These are phyloP conservation scores for Cercopithecus neglectus DNA, from an alignment of 2,797 vertebrate species.

Conservation along the genomic window DNA sequence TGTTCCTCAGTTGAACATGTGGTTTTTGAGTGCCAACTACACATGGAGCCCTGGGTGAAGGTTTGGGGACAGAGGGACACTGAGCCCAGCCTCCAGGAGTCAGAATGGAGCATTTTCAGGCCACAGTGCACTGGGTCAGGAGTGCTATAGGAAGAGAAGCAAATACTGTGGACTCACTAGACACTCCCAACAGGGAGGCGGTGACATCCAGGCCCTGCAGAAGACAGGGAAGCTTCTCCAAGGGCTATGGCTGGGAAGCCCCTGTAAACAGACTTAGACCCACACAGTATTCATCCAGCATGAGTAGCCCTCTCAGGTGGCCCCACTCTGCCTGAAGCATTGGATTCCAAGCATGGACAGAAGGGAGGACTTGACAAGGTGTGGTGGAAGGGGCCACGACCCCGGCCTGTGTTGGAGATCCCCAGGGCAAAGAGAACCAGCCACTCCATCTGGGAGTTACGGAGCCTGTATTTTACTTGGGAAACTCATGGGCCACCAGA, in stretches of 20 bases:
- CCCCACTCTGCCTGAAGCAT: background rate
- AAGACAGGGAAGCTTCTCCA: background rate
- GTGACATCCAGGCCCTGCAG: fast-evolving
- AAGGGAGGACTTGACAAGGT: background rate
- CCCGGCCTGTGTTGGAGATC: background rate
- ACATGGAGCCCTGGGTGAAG: fast-evolving
- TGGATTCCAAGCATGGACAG: background rate
- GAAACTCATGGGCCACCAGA: background rate
- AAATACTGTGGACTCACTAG: background rate
- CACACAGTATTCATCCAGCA: background rate
- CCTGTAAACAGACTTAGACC: background rate
- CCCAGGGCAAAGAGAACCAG: background rate
- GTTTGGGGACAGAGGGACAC: too few relatives aligned
- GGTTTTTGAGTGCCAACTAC: background rate
- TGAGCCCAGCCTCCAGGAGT: background rate
- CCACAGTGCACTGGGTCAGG: background rate
- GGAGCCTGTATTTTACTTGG: background rate
- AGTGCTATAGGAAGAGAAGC: background rate
- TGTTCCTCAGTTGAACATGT: background rate
- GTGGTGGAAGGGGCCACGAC: fast-evolving
- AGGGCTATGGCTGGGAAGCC: too few relatives aligned
- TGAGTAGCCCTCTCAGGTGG: background rate
- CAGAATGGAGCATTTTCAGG: background rate
- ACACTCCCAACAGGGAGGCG: background rate
- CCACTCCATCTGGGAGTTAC: background rate